phyloP scores from a whole-genome alignment of 2,888 invertebrate species.

The Troilus luridus region DNA sequence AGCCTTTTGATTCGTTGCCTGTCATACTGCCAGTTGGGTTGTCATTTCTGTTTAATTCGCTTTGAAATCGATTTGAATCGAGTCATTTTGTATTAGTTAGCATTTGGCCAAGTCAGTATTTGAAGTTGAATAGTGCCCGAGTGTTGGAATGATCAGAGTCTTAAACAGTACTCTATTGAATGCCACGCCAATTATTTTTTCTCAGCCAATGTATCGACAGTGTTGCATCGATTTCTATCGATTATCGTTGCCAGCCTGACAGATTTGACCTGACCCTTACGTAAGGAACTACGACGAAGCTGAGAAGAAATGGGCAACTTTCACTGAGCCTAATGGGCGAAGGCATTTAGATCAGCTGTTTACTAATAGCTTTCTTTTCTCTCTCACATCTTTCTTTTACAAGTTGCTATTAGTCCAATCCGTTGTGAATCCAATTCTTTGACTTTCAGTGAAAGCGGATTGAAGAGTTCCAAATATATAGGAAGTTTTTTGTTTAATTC shows the following conservation, averaged over 20 bases:
- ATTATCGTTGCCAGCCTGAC: neutral
- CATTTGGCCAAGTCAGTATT: too few species aligned
- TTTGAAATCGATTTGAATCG: too few species aligned
- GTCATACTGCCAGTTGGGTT: too few species aligned
- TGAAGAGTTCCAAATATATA: neutral
- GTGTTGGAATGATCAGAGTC: too few species aligned
- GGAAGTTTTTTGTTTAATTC: too few species aligned
- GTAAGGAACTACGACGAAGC: slow-evolving; percentile 19
- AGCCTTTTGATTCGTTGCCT: too few species aligned
- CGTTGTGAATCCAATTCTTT: neutral
- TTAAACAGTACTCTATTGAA: too few species aligned
- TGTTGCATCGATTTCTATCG: slow-evolving; percentile 26
- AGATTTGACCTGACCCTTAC: neutral
- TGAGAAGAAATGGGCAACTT: slow-evolving; percentile 43
- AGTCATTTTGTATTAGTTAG: too few species aligned
- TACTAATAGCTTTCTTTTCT: slow-evolving; percentile 23
- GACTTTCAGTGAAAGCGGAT: neutral
- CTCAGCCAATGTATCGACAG: neutral
- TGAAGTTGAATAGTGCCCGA: too few species aligned
- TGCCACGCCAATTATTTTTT: neutral
- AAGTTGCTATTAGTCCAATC: neutral
- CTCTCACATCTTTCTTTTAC: neutral
- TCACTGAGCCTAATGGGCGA: slow-evolving; percentile 16
- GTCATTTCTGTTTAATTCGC: too few species aligned
- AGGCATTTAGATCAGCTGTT: slow-evolving; percentile 16